Evolutionary conservation across 1,140 invertebrate species (phyloP), one percentile per base, ranked within the genome.

Genomic region (Zeugodacus cucurbitae): DNA sequence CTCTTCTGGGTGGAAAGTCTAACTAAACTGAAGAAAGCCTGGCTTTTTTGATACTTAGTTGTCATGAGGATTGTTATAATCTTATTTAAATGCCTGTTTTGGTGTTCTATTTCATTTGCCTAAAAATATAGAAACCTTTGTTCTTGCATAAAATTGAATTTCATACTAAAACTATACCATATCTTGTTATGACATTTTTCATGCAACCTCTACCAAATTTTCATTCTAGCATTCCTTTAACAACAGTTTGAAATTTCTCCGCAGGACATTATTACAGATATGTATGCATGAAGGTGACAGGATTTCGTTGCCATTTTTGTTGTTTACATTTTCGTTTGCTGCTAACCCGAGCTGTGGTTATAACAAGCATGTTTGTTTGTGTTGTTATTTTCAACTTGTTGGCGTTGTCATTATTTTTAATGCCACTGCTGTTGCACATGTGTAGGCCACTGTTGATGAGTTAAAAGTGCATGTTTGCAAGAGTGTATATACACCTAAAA

Each of bases 401-500:
- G 44, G 44, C 5, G 11, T 82, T 48, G 37, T 82, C 41, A 82
- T 82, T 48, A 82, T 29, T 54, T 82, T 82, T 48, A 44, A 22
- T 82, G 22, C n/a, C 26, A 2, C 41, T 78, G 70, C 29, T 67
- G 64, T 26, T 34, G 29, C 29, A 37, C 14, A 17, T 48, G 74
- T 82, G 70, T 48, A 82, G 74, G 41, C 74, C 44, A 82, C 8
- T n/a, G 74, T 26, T 82, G 74, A 82, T 48, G 74, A 82, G 67
- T 74, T 41, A n/a, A 74, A 74, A 74, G 34, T 41, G 34, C 32
- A 70, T 70, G 67, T 37, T 22, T 74, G 67, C 32, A 37, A 20
- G 67, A 29, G 37, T 48, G n/a, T 70, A 20, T 70, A 82, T 14
- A 22, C 74, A 82, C 20, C 58, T 62, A 62, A 22, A 14, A n/a